Evolutionary conservation across 2,888 invertebrate genomes (phyloP).

Genomic region (Phaedon cochleariae): DNA sequence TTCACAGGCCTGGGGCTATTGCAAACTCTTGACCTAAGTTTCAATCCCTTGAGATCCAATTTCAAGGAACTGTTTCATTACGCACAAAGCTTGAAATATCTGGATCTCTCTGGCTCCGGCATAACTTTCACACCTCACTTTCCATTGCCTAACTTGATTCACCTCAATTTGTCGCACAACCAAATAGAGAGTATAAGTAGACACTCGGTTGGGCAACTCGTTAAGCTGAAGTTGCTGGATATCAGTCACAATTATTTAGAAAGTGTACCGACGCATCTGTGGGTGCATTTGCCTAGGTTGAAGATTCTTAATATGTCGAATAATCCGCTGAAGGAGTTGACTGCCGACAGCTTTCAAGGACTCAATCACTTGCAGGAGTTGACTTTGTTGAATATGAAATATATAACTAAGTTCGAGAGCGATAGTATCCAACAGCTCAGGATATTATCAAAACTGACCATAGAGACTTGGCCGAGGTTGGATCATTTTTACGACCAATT

Average conservation of each 20-base stretch:
- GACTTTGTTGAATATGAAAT: conserved; percentile 76
- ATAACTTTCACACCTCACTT: conserved; percentile 80
- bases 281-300: conserved; percentile 76
- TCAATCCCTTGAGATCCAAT: conserved; percentile 83
- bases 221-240: conserved; percentile 76
- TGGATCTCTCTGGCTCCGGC: conserved; percentile 80
- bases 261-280: conserved; percentile 78
- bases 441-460: conserved; percentile 74
- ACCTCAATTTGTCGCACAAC: conserved; percentile 83
- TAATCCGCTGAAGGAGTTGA: conserved; percentile 81
- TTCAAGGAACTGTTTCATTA: conserved; percentile 89
- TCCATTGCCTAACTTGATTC: conserved; percentile 79
- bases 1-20: conserved; percentile 83
- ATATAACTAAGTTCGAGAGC: conserved; percentile 78
- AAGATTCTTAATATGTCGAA: conserved; percentile 81
- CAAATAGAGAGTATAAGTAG: conserved; percentile 74
- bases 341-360: conserved; percentile 76
- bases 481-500: conserved; percentile 70
- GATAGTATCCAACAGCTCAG: conserved; percentile 77
- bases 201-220: conserved; percentile 76
- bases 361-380: conserved; percentile 77
- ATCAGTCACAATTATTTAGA: conserved; percentile 80
- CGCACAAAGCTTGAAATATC: conserved; percentile 79
- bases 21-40: conserved; percentile 81
- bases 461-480: conserved; percentile 80